phyloP scores from a whole-genome alignment of 2,113 vertebrate genomes.

The Nesogale talazaci region DNA sequence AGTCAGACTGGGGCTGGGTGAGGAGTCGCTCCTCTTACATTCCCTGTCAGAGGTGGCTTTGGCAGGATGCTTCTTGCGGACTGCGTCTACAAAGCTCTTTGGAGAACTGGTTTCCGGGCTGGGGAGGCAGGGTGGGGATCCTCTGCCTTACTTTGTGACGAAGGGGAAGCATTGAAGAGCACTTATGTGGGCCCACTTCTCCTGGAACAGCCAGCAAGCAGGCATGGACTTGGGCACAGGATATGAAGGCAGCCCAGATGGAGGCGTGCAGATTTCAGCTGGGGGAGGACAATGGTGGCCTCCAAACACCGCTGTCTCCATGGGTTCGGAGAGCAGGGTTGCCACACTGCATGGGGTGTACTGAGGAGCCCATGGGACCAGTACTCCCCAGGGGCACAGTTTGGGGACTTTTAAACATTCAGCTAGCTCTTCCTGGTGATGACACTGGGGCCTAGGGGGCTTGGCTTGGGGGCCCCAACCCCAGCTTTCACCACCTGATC shows the following conservation, averaged over 20 bases:
- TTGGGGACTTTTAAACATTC: neutral
- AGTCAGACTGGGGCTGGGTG: neutral
- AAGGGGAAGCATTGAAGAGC: neutral
- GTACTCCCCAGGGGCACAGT: neutral
- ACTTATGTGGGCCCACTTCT: neutral
- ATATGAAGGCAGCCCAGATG: accelerated
- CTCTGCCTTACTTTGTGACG: neutral
- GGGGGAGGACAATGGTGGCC: neutral
- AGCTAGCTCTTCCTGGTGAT: neutral
- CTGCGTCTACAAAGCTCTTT: neutral
- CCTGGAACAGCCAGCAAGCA: neutral
- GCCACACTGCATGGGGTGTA: neutral
- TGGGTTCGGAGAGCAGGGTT: neutral
- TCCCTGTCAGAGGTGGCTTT: neutral
- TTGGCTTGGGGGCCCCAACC: neutral
- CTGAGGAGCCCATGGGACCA: neutral
- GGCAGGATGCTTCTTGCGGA: neutral
- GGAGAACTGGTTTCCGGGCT: neutral
- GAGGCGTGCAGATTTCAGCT: neutral
- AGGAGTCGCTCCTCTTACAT: neutral
- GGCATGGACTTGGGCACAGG: neutral
- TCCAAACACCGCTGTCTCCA: neutral
- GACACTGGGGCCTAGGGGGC: neutral
- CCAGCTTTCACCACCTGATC: neutral
- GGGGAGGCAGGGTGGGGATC: neutral